Evolutionary conservation across 2,888 invertebrate genomes (phyloP).

Genomic region (Drosophila neotestacea): DNA sequence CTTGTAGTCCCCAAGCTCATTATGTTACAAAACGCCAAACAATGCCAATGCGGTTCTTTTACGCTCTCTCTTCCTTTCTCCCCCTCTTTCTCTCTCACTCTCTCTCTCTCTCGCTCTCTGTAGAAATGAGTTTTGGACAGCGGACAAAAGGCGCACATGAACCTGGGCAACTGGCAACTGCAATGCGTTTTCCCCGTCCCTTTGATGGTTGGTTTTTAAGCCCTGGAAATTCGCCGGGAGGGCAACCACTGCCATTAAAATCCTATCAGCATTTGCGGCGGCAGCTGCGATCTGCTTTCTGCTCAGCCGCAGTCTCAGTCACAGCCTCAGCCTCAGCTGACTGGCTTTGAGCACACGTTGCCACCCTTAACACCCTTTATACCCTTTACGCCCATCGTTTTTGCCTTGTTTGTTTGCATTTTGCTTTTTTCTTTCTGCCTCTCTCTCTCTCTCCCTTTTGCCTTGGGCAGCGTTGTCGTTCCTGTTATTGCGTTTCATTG

Average conservation of each 20-base stretch:
- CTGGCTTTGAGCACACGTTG: conserved; percentile 26
- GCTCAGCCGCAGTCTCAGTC: conserved; percentile 20
- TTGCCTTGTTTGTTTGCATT: conserved; percentile 24
- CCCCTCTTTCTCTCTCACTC: conserved; percentile 6
- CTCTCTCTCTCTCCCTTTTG: not conserved
- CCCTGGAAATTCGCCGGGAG: conserved; percentile 34
- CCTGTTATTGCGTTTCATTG: conserved; percentile 75
- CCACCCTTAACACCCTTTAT: conserved; percentile 5
- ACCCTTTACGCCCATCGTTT: conserved; percentile 15
- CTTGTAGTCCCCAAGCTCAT: conserved; percentile 82
- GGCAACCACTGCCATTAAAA: conserved; percentile 71
- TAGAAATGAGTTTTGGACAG: conserved; percentile 72
- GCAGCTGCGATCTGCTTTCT: conserved; percentile 48
- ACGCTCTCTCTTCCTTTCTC: conserved; percentile 12
- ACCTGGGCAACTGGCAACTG: conserved; percentile 63
- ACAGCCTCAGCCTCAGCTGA: not conserved
- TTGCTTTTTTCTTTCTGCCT: conserved; percentile 1
- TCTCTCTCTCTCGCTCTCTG: not conserved
- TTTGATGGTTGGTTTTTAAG: conserved; percentile 34
- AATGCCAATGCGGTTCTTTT: conserved; percentile 71
- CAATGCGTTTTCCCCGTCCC: conserved; percentile 53
- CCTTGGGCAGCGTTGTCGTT: conserved; percentile 42
- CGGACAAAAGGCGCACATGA: conserved; percentile 72
- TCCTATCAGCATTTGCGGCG: conserved; percentile 76
- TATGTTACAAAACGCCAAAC: conserved; percentile 82